A percentile compares a stretch with the other conserved stretches of the same genome.
Conservation (phyloP, 2,888 invertebrate species). For the Drosophila yooni region DNA sequence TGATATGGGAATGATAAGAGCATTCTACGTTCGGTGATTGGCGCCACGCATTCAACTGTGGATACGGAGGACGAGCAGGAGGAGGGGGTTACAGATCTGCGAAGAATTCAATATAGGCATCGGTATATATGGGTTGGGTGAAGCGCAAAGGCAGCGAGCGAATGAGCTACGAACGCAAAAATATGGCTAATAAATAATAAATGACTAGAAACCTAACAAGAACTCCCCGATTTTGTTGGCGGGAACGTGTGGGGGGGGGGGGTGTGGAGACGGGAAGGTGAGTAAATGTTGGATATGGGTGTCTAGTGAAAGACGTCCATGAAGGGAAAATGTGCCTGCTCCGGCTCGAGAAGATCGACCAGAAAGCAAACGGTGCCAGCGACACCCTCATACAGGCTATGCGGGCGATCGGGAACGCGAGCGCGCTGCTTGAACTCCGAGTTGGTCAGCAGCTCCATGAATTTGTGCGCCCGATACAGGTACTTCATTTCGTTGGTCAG, state of each 20-base stretch:
- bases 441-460: constrained; percentile 90
- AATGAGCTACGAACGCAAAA: neutral
- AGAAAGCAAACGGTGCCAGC: constrained; percentile 94
- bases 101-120: neutral
- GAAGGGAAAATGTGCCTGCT: constrained; percentile 92
- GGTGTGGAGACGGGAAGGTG: neutral
- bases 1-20: constrained; percentile 72
- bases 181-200: constrained; percentile 14
- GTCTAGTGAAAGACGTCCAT: constrained; percentile 88
- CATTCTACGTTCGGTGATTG: constrained; percentile 61
- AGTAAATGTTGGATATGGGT: neutral
- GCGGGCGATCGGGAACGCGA: constrained; percentile 92
- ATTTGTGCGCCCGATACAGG: constrained; percentile 90
- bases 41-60: constrained; percentile 42
- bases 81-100: constrained; percentile 14
- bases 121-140: neutral
- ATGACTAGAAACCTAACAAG: constrained; percentile 63
- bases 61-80: neutral
- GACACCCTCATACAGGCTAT: constrained; percentile 92
- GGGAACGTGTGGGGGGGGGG: neutral
- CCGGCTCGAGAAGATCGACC: constrained; percentile 90
- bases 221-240: constrained; percentile 44
- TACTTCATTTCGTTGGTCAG: constrained; percentile 90
- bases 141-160: constrained; percentile 4
- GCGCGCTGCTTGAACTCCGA: constrained; percentile 89